phyloP scores from a whole-genome alignment of 2,113 vertebrate genomes.

The Acanthochromis polyacanthus region DNA sequence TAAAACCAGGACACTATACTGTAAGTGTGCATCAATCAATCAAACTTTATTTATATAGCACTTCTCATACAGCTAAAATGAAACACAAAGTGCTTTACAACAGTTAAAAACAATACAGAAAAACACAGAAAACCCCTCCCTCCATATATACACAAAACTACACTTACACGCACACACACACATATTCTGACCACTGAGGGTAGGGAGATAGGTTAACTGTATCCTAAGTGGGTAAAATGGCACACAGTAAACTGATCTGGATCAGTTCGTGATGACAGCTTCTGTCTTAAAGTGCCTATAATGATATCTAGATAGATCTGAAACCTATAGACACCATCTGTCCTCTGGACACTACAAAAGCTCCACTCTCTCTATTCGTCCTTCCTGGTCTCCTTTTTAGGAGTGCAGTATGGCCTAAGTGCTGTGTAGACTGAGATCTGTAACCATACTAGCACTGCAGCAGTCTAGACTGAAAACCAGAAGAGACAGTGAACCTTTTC shows the following conservation, averaged over 20 bases:
- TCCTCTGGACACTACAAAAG: background rate
- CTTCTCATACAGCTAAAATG: too few relatives aligned
- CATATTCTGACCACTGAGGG: too few relatives aligned
- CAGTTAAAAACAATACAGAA: too few relatives aligned
- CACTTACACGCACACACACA: too few relatives aligned
- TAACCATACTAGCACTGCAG: conserved; percentile 18
- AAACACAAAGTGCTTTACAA: too few relatives aligned
- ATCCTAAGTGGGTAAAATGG: conserved; percentile 8
- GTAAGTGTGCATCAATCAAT: background rate
- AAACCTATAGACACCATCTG: conserved; percentile 47
- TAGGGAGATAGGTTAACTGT: background rate
- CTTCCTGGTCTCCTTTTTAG: conserved; percentile 7
- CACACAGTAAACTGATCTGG: conserved; percentile 21
- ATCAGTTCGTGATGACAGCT: conserved; percentile 1
- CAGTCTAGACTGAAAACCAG: conserved; percentile 33
- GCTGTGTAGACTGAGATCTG: conserved; percentile 22
- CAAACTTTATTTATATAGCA: too few relatives aligned
- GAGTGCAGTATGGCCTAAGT: conserved; percentile 33
- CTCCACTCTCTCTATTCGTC: conserved; percentile 10
- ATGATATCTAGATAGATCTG: conserved; percentile 42
- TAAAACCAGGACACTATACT: conserved; percentile 16
- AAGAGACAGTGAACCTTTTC: conserved; percentile 40
- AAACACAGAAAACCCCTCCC: too few relatives aligned
- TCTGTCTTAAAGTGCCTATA: conserved; percentile 21
- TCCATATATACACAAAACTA: too few relatives aligned